Evolutionary conservation across 30 jellyfish, hydroid and myxozoan species (phyloP), one percentile per base, ranked within the genome.

Genomic region (Clytia hemisphaerica): DNA sequence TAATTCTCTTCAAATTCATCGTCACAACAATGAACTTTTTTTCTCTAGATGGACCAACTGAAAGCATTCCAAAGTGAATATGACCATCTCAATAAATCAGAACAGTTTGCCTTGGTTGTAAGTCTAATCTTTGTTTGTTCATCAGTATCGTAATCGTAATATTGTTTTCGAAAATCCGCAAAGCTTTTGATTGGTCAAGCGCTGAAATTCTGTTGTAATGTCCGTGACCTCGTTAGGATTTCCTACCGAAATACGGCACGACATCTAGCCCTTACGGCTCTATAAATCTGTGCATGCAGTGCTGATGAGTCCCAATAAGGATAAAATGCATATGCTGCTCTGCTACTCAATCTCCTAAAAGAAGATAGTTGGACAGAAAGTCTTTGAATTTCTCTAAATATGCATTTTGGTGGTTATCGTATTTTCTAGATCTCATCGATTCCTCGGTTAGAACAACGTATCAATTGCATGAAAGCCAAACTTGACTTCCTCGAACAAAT

Each of bases 31-130:
- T 37, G 44, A n/a, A 4, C 31, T 61, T 37, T 46, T 45, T 29
- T 49, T 22, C 4, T 71, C 9, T 78, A 88, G 97, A 62, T 88
- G 29, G 83, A 80, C 22, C 94, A 79, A 65, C 65, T 88, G 15
- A 76, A 73, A 36, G 76, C 80, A 28, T 88, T 79, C 67, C 92
- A 76, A 75, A 80, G 70, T 58, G 88, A 79, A 33, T 88, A 88
- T 53, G 97, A 88, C 5, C 93, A 88, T 21, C 71, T 88, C 37
- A 88, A 75, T 40, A 82, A 74, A 34, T 92, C 97, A 22, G 97
- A 88, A 50, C 61, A 88, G 48, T 88, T 88, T 62, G 45, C 89
- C 9, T 53, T 88, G 25, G 86, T 55, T 78, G 97, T 87, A 71
- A 14, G 67, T 42, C 24, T 31, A 44, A 6, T 2, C 9, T 6